Evolutionary conservation across 2,888 invertebrate genomes (phyloP).

Genomic region (Drosophila limbata): DNA sequence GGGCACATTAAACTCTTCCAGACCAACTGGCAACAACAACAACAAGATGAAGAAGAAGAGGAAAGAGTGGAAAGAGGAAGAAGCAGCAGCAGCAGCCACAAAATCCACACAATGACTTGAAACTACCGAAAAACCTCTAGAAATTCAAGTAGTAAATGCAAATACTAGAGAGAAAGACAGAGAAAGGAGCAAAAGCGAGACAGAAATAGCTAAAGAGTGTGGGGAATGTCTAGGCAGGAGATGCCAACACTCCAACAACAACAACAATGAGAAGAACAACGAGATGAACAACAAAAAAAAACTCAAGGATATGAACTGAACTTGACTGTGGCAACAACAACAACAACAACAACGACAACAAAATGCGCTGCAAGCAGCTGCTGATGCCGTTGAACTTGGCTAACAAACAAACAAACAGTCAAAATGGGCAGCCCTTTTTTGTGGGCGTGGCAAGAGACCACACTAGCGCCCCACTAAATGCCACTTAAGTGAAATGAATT

Average conservation of each 20-base stretch:
- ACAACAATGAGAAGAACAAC: conserved; percentile 17
- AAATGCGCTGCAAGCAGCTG: conserved; percentile 3
- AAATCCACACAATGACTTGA: conserved; percentile 52
- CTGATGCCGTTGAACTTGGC: conserved; percentile 54
- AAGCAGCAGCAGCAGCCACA: conserved; percentile 1
- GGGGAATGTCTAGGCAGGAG: conserved; percentile 22
- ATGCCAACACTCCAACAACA: conserved; percentile 13
- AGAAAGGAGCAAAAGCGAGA: not conserved
- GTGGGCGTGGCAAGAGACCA: conserved; percentile 54
- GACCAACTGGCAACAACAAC: conserved; percentile 3
- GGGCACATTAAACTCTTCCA: conserved; percentile 25
- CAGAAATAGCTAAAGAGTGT: conserved; percentile 7
- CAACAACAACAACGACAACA: conserved; percentile 16
- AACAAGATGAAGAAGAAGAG: not conserved
- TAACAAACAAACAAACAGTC: conserved; percentile 20
- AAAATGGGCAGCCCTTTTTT: not conserved
- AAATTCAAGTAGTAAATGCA: conserved; percentile 55
- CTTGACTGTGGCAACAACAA: conserved; percentile 45
- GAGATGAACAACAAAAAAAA: conserved; percentile 1
- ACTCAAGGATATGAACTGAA: conserved; percentile 46
- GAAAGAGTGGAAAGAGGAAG: not conserved
- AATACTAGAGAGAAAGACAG: conserved; percentile 33
- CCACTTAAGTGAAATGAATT: conserved; percentile 75
- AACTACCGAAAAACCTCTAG: conserved; percentile 55
- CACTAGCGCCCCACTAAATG: conserved; percentile 45